phyloP scores from a whole-genome alignment of 2,113 vertebrate species.

The Varanus salvator region DNA sequence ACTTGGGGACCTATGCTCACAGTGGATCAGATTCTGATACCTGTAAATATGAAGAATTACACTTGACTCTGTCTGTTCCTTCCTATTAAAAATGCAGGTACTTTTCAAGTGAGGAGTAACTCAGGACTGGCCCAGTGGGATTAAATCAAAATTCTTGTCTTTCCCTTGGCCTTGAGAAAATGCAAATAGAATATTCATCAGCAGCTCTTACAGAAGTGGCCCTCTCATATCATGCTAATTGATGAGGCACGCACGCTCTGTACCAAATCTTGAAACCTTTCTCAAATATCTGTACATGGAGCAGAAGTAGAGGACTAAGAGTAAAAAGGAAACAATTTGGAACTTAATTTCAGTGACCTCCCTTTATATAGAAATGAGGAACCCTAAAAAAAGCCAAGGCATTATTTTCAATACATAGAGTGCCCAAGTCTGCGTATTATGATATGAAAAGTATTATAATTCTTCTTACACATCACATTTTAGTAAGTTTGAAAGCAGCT shows the following conservation, averaged over 20 bases:
- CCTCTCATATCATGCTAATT: slow-evolving; percentile 17
- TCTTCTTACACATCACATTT: background rate
- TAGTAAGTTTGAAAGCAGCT: background rate
- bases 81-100: background rate
- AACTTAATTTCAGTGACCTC: background rate
- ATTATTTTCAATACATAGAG: background rate
- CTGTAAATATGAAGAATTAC: slow-evolving; percentile 26
- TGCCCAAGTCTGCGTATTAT: background rate
- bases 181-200: slow-evolving; percentile 24
- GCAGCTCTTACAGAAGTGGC: background rate
- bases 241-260: background rate
- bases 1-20: slow-evolving; percentile 13
- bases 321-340: background rate
- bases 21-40: slow-evolving; percentile 14
- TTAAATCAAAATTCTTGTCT: slow-evolving; percentile 22
- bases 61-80: background rate
- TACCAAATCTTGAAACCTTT: background rate
- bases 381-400: no score
- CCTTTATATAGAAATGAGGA: background rate
- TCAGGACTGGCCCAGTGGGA: background rate
- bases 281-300: background rate
- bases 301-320: background rate
- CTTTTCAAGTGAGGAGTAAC: slow-evolving; percentile 14
- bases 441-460: background rate
- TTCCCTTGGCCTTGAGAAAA: slow-evolving; percentile 30